Evolutionary conservation across 2,888 invertebrate genomes (phyloP), one percentile per base, ranked within the genome.

Genomic region (Drosophila cracens): DNA sequence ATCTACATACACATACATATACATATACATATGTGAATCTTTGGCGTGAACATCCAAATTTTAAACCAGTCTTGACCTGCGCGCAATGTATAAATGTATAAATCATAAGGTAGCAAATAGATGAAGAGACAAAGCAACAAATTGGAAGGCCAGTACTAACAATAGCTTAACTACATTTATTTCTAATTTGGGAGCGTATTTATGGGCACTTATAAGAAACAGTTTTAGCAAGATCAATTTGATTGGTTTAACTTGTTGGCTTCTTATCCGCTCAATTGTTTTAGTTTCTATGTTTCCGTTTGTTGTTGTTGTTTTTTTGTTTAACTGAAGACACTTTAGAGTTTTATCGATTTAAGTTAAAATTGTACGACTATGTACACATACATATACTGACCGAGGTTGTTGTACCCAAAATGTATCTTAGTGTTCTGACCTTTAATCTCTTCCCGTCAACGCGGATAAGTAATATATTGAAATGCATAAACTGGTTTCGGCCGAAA

Each of bases 261-360:
- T 13, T 54, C 25, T 4, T 29, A 6, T 11, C 38, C 21, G 51
- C n/a, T 10, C n/a, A 18, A 51, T 51, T 51, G 51, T 29, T n/a
- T 31, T 51, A 51, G 51, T 40, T 33, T 38, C 34, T 4, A 2
- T 51, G 16, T 51, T 34, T 27, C 36, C 13, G 2, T 16, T 29
- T 59, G 21, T 38, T 21, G 13, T 21, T 69, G 38, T 34, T 58
- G 18, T 59, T 27, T 3, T 21, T 59, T 38, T 27, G 34, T 54
- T n/a, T n/a, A 18, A 11, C 25, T 53, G 33, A 40, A 34, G 21
- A 16, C 27, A 70, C 40, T 31, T 60, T 60, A 31, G 16, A 70
- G 49, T 68, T 70, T 74, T 49, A 83, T 81, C 60, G 84, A 83
- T 73, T 81, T 62, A 56, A 70, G 69, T 54, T 57, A 61, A 76